Evolutionary conservation across 2,888 invertebrate genomes (phyloP), one percentile per base, ranked within the genome.

Genomic region (Acronicta alni): DNA sequence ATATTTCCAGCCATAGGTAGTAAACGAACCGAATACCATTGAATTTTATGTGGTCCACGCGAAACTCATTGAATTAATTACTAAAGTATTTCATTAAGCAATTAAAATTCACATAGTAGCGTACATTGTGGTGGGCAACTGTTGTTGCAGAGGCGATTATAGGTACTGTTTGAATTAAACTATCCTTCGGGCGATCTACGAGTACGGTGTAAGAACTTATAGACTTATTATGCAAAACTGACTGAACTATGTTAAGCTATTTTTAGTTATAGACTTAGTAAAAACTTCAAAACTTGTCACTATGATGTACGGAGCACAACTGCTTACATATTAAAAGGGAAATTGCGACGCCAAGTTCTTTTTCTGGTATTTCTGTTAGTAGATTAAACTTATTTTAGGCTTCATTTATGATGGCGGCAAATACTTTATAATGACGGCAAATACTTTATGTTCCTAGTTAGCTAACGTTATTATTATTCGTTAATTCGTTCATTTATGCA

Each of bases 201-300:
- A 42, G 49, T 37, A 49, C 26, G 48, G 38, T 57, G 51, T 32
- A 69, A 56, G 38, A 74, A 70, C 41, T 57, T 53, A 55, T 41
- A 32, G 30, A 5, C 43, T 61, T 61, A 58, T 58, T 71, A 68
- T 68, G 67, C 72, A 66, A 68, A 71, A 68, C 17, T 55, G 8
- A 37, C 26, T 55, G 43, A 66, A 52, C 26, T 70, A 70, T 74
- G 57, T 53, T 69, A 61, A 69, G 45, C 35, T 53, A 70, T 58
- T 47, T 70, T 66, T 66, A 66, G 55, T 53, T 30, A 7, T 32
- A 37, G 43, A 52, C 26, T 38, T 42, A 70, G 41, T 52, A 67
- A 67, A 57, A 66, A 72, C 54, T 57, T 55, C 44, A 12, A 52
- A 55, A 49, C 48, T 55, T 62, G 74, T 52, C 54, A 53, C 45